Evolutionary conservation across 2,888 invertebrate species (phyloP), one percentile per base, ranked within the genome.

Genomic region (Acleris literana): DNA sequence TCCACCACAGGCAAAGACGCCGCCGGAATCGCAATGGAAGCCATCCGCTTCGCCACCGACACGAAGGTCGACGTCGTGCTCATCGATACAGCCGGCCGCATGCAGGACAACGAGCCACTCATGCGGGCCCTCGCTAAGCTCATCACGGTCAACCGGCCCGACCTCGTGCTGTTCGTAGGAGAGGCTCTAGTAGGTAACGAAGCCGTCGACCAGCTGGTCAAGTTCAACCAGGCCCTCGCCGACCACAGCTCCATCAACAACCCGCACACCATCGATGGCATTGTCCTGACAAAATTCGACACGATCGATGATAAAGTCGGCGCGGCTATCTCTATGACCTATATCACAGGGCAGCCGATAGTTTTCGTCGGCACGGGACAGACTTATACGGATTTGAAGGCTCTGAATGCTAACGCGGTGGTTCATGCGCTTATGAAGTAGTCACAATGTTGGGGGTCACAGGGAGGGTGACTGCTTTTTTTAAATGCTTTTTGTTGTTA

Each of bases 131-230:
- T 99, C 59, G 97, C 99, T 5, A 99, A 99, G 93, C 93, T 99
- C 72, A 99, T 99, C 80, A 97, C 97, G 88, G 97, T 99, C 52
- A 99, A 99, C 87, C 96, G 98, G 80, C 99, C 99, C 0, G 99
- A 99, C 90, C 93, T 99, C 82, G 99, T 99, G 2, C 93, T 99
- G n/a, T 99, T 99, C 88, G 99, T 99, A 11, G 99, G 99, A 0
- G 99, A 99, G 86, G 99, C 99, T 0, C 92, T 99, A n/a, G 99
- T 99, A 0, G 99, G 99, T 33, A 99, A 99, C 87, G 99, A 99
- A 84, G 99, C 99, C 17, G 99, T 99, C 22, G 99, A 99, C 93
- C 99, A 99, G 86, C 94, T 99, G 54, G 97, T 98, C 0, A 99
- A 99, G 92, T 99, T 99, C 92, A 99, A 99, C 93, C 97, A 98